Evolutionary conservation across 1,140 invertebrate genomes (phyloP).

Genomic region (Drosophila gunungcola): DNA sequence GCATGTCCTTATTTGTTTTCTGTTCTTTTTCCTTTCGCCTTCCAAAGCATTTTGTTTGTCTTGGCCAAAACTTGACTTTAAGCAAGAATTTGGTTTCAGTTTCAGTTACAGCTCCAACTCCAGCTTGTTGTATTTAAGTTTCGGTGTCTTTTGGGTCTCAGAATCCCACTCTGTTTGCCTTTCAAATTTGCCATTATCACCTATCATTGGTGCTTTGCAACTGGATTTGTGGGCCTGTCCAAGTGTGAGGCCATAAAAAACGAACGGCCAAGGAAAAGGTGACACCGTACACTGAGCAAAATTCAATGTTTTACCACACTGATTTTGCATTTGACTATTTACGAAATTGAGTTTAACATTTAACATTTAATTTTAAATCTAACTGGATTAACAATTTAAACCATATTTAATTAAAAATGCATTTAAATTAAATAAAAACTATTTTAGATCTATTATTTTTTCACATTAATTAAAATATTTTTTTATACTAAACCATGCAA

Average conservation of each 20-base stretch:
- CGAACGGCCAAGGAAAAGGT: conserved; percentile 59
- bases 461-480: too few relatives aligned
- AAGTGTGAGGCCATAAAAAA: conserved; percentile 58
- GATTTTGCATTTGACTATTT: too few relatives aligned
- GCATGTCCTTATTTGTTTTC: conserved; percentile 1
- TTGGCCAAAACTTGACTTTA: conserved; percentile 32
- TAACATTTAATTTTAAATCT: too few relatives aligned
- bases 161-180: conserved; percentile 10
- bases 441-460: too few relatives aligned
- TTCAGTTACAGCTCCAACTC: conserved; percentile 17
- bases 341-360: too few relatives aligned
- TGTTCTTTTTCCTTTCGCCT: neutral
- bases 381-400: too few relatives aligned
- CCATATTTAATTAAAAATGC: too few relatives aligned
- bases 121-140: conserved; percentile 18
- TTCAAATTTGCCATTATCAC: conserved; percentile 83
- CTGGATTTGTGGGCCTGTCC: conserved; percentile 68
- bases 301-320: too few relatives aligned
- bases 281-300: conserved; percentile 19
- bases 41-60: conserved; percentile 32
- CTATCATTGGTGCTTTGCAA: conserved; percentile 81
- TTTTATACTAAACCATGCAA: too few relatives aligned
- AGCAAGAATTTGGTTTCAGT: conserved; percentile 8
- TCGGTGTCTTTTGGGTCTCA: conserved; percentile 2
- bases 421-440: too few relatives aligned